A percentile compares a stretch with the other conserved stretches of the same genome.
Conservation (phyloP, 2,797 vertebrate species). For the Naso thynnoides region DNA sequence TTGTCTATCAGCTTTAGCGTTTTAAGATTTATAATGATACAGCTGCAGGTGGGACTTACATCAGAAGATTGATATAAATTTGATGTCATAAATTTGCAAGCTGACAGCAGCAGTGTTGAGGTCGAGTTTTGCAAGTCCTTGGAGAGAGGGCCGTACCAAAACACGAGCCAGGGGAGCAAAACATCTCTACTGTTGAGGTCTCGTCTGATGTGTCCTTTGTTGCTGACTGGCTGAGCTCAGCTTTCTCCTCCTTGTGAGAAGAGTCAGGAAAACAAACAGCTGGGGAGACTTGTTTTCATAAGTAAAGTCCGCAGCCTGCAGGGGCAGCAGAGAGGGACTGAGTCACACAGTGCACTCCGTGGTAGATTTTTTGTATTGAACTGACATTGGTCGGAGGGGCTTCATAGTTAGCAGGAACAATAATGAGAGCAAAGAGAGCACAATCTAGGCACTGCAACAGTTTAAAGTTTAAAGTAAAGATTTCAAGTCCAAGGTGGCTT, state of each 20-base stretch:
- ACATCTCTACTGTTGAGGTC: conserved; percentile 55
- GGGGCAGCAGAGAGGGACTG: conserved; percentile 67
- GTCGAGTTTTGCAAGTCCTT: conserved; percentile 69
- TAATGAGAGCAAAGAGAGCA: conserved; percentile 2
- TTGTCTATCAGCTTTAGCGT: neutral
- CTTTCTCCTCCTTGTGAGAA: conserved; percentile 76
- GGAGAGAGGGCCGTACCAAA: conserved; percentile 71
- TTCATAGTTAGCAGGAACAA: conserved; percentile 36
- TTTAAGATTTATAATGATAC: neutral
- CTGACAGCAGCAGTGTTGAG: conserved; percentile 43
- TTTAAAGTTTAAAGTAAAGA: conserved; percentile 41
- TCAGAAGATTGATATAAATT: conserved; percentile 13
- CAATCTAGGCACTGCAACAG: conserved; percentile 27
- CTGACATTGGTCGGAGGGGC: conserved; percentile 33
- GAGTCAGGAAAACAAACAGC: conserved; percentile 79
- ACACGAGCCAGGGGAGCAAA: conserved; percentile 70
- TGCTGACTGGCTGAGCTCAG: conserved; percentile 69
- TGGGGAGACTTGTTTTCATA: conserved; percentile 79
- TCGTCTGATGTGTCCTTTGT: conserved; percentile 67
- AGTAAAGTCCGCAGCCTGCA: conserved; percentile 76
- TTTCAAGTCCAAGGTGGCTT: conserved; percentile 22
- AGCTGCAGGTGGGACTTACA: neutral
- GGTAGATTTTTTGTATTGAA: conserved; percentile 48
- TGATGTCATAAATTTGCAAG: conserved; percentile 27
- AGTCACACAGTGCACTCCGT: conserved; percentile 60